phyloP scores from a whole-genome alignment of 2,797 vertebrate species.

The Pachyuromys duprasi region DNA sequence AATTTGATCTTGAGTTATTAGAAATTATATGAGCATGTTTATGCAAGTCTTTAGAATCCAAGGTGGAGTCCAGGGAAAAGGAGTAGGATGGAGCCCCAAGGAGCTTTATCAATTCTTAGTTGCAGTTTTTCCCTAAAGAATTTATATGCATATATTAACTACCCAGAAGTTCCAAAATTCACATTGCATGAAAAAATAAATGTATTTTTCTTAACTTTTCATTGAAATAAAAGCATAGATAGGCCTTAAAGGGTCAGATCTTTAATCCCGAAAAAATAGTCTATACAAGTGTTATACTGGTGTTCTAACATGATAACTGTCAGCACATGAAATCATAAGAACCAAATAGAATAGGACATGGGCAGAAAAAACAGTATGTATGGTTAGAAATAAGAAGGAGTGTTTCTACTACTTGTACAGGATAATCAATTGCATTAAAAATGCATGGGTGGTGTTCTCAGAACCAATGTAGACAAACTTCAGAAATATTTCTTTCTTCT shows the following conservation, averaged over 20 bases:
- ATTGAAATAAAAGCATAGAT: background rate
- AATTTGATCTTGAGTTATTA: background rate
- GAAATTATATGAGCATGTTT: background rate
- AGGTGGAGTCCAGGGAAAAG: background rate
- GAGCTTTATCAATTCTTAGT: background rate
- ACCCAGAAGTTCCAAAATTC: background rate
- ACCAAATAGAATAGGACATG: background rate
- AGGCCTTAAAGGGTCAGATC: background rate
- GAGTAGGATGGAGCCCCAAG: background rate
- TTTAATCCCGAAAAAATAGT: background rate
- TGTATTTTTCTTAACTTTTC: background rate
- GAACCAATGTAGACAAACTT: background rate
- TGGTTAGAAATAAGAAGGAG: background rate
- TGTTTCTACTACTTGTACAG: accelerated
- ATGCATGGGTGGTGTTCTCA: too few species aligned
- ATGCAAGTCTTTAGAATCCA: background rate
- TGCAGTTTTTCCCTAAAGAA: background rate
- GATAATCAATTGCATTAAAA: background rate
- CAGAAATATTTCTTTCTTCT: background rate
- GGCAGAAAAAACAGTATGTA: background rate
- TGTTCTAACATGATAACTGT: background rate
- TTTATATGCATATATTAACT: too few species aligned
- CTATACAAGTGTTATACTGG: background rate
- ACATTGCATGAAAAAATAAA: background rate
- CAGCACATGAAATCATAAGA: background rate